Base-by-base conservation (phyloP, 2,888 invertebrate species). In the Anthophora plumipes region DNA sequence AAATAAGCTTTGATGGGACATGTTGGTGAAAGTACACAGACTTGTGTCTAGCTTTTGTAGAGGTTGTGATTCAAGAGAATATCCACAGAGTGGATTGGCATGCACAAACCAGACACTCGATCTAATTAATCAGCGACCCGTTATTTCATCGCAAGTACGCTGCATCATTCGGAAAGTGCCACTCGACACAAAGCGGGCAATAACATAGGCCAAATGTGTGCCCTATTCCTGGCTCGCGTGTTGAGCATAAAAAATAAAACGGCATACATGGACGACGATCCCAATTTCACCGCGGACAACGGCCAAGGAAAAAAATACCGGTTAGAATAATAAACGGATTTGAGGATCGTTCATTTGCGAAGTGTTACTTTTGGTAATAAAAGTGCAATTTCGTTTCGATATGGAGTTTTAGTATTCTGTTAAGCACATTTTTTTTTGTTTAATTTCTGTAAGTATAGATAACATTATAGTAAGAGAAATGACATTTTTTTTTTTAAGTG, bases 81-180 rank as follows among this genome's bases (percentile, higher is more conserved):
- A 60, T 66, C 31, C 67, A 55, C 52, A 31, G 73, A 77, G 69
- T 78, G 67, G 80, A 80, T 77, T 68, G 82, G 86, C 61, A 80
- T 86, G 78, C 80, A 72, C 77, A 85, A 85, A 89, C 86, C 82
- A 78, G 79, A 73, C 82, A 85, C 89, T 89, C 88, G 89, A 88
- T 90, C 91, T 90, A 91, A 90, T 91, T 91, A 91, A 89, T 91
- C 90, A 90, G 82, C 90, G 89, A 89, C 78, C 88, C 85, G 89
- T 86, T 88, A 82, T 85, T 86, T 82, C 82, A 72, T 74, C 64
- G 77, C 66, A 60, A 81, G 80, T 84, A 85, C 84, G 85, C 77
- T 68, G 84, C 87, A 84, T 85, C 85, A 83, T 86, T 85, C 86
- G 85, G 78, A 80, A 88, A 85, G 87, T 88, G 81, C 77, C 79